Evolutionary conservation across 2,113 vertebrate species (phyloP), one percentile per base, ranked within the genome.

Genomic region (Poeciliopsis prolifica): DNA sequence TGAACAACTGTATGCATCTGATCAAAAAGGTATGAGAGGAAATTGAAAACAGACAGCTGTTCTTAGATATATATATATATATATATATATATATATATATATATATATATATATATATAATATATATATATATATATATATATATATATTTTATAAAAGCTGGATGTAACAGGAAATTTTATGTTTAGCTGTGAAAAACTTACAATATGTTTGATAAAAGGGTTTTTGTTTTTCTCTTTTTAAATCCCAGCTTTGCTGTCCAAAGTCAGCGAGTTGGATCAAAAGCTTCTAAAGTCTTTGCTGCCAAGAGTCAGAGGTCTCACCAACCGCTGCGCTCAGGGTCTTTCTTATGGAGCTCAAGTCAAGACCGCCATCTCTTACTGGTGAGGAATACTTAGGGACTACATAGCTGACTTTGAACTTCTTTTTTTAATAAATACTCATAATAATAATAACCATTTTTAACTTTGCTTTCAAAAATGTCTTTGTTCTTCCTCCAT

Each of bases 311-410:
- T 93, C 33, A 72, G 75, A 81, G 62, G 62, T 37, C 88, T 95
- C 62, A 82, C 83, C 1, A 76, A 93, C 14, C 82, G 75, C 22
- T 94, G 93, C 33, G 67, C 81, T n/a, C 76, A 93, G 26, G 87
- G 90, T 26, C 84, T 95, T 48, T 78, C 87, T 29, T 92, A 86
- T 17, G 88, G 89, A 12, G 77, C 68, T 0, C 89, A 92, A 61
- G 89, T 94, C 64, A 93, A 95, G 81, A 88, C 75, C 0, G 70
- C 92, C 26, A 88, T 96, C 58, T 81, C 81, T 30, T 86, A 94
- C 85, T 96, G 95, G 95, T 96, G 79, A 94, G 95, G 37, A 9
- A 1, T 44, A 70, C 24, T 61, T 81, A 4, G n/a, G 17, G 60
- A 77, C 35, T 24, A 11, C 13, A 69, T 37, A 33, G 63, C 24